phyloP scores from a whole-genome alignment of 2,888 invertebrate species.

The Eupithecia tripunctaria region DNA sequence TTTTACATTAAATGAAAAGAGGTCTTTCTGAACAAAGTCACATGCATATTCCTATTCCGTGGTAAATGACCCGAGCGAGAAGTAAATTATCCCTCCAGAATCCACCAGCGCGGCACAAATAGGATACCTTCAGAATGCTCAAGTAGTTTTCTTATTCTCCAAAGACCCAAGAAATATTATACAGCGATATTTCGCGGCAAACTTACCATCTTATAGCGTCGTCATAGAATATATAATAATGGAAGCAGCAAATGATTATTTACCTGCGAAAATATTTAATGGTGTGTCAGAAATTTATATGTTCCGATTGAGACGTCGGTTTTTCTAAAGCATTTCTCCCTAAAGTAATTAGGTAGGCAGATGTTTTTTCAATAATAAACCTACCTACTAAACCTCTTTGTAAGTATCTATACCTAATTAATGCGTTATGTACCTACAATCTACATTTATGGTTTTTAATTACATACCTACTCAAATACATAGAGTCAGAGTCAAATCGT shows the following conservation, averaged over 20 bases:
- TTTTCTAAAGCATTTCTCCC: neutral
- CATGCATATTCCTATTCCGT: conserved; percentile 10
- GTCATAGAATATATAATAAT: neutral
- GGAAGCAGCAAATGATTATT: neutral
- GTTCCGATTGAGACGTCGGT: neutral
- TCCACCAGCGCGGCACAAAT: conserved; percentile 22
- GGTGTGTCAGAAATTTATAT: neutral
- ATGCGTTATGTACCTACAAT: neutral
- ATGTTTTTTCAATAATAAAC: neutral
- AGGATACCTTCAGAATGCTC: conserved; percentile 24
- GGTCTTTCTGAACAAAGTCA: neutral
- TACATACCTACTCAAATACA: too few species aligned
- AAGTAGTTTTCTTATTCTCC: conserved; percentile 21
- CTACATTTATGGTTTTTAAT: neutral
- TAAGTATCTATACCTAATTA: neutral
- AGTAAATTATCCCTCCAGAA: conserved; percentile 22
- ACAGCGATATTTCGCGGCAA: conserved; percentile 3
- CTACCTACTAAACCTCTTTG: too few species aligned
- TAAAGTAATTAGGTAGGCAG: neutral
- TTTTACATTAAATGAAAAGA: neutral
- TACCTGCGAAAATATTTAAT: neutral
- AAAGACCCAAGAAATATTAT: conserved; percentile 13
- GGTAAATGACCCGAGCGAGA: conserved; percentile 26
- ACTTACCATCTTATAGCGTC: conserved; percentile 2
- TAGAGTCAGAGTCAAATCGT: too few species aligned